phyloP scores from a whole-genome alignment of 1,140 invertebrate genomes.

The Onthophagus taurus region DNA sequence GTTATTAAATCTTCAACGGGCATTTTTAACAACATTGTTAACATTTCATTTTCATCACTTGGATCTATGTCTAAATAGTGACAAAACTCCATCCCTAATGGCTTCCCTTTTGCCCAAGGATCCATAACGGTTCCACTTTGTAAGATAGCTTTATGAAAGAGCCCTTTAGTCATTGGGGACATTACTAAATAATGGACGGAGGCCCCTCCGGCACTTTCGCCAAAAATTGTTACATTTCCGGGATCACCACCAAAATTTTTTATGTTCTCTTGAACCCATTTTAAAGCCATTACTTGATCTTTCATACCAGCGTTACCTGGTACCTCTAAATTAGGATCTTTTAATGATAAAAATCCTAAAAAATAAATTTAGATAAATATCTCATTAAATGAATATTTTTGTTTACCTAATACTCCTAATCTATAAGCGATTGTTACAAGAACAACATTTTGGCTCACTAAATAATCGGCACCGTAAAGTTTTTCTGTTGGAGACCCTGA shows the following conservation, averaged over 20 bases:
- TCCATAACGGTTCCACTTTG: conserved; percentile 41
- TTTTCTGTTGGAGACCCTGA: conserved; percentile 44
- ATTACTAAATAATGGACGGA: conserved; percentile 26
- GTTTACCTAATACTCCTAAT: conserved; percentile 39
- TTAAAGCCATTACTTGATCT: conserved; percentile 48
- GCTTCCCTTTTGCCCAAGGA: conserved; percentile 15
- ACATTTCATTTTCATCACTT: conserved; percentile 1
- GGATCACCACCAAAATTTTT: conserved; percentile 42
- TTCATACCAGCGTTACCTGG: conserved; percentile 54
- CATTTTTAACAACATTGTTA: not conserved
- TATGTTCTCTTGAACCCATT: conserved; percentile 49
- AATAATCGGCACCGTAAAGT: conserved; percentile 49
- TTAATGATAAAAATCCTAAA: conserved; percentile 37
- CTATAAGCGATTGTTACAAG: conserved; percentile 43
- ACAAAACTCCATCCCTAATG: not conserved
- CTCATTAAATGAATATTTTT: too few relatives aligned
- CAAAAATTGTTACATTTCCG: conserved; percentile 39
- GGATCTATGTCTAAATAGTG: not conserved
- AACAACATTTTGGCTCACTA: conserved; percentile 47
- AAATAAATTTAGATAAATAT: too few relatives aligned
- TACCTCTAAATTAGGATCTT: conserved; percentile 36
- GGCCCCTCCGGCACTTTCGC: conserved; percentile 43
- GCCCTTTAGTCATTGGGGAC: conserved; percentile 28
- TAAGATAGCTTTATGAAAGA: conserved; percentile 46
- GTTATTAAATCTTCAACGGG: not conserved